Percentiles rank a stretch among this genome's conserved stretches.
phyloP scores from a whole-genome alignment of 37 sponge, comb jelly and placozoan genomes.

The Halisarca cf. caerulea region DNA sequence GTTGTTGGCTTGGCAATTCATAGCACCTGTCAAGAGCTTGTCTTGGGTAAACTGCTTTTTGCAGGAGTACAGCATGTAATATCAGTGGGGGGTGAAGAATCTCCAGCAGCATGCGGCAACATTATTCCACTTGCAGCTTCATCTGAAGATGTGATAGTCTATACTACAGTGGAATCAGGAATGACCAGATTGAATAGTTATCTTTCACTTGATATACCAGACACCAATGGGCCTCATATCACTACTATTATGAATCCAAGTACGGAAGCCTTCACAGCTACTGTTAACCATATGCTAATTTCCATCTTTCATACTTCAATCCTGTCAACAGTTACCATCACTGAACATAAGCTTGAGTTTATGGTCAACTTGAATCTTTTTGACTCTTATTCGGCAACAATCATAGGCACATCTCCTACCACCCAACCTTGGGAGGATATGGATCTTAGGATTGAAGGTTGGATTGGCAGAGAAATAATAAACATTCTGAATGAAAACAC shows the following conservation, averaged over 20 bases:
- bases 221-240: no score
- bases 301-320: background rate
- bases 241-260: background rate
- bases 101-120: background rate
- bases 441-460: slow-evolving; percentile 2
- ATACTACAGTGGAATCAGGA: no score
- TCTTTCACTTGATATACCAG: no score
- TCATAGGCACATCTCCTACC: background rate
- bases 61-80: background rate
- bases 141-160: no score
- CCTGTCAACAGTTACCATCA: background rate
- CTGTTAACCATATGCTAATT: background rate
- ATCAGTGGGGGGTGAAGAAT: background rate
- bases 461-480: background rate
- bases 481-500: background rate
- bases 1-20: background rate
- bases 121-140: no score
- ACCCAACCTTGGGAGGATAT: background rate
- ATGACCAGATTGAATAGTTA: no score
- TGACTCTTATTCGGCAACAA: background rate
- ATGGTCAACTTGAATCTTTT: background rate
- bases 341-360: background rate
- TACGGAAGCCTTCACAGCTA: background rate
- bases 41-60: background rate
- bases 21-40: background rate